Conservation (phyloP, 2,797 vertebrate genomes). For the Telmatherina bonti region DNA sequence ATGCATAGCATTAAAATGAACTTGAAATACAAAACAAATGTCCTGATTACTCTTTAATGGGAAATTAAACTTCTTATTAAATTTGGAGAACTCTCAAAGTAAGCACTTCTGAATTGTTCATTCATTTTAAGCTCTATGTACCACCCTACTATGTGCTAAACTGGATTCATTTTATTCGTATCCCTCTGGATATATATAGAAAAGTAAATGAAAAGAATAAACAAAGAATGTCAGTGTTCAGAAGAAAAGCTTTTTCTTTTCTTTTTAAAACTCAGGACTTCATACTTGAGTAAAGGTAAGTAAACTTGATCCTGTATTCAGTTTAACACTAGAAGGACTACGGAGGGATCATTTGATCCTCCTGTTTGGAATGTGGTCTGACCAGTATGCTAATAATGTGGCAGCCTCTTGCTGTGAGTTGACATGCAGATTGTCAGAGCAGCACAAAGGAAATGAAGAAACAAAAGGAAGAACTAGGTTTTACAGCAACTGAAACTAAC, state of each 20-base stretch:
- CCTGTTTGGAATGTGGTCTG: no score
- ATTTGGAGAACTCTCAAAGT: neutral
- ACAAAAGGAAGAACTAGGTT: no score
- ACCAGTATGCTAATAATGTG: no score
- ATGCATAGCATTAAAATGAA: neutral
- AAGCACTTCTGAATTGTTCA: neutral
- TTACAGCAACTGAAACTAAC: no score
- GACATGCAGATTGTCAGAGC: no score
- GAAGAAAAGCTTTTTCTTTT: neutral
- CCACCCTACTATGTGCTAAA: no score
- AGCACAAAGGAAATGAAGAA: no score
- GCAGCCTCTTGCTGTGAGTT: no score
- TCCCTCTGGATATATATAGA: neutral
- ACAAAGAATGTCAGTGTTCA: neutral
- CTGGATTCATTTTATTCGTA: neutral
- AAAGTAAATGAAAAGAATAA: neutral
- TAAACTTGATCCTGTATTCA: slow-evolving; percentile 29
- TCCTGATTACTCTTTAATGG: neutral
- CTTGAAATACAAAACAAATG: neutral
- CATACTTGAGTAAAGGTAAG: slow-evolving; percentile 27
- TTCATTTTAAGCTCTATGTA: neutral
- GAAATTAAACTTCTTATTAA: neutral
- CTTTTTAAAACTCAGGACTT: neutral
- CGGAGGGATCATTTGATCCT: no score
- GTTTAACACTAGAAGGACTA: slow-evolving; percentile 19